Evolutionary conservation across 1,140 invertebrate genomes (phyloP), one percentile per base, ranked within the genome.

Genomic region (Hycleus cichorii): DNA sequence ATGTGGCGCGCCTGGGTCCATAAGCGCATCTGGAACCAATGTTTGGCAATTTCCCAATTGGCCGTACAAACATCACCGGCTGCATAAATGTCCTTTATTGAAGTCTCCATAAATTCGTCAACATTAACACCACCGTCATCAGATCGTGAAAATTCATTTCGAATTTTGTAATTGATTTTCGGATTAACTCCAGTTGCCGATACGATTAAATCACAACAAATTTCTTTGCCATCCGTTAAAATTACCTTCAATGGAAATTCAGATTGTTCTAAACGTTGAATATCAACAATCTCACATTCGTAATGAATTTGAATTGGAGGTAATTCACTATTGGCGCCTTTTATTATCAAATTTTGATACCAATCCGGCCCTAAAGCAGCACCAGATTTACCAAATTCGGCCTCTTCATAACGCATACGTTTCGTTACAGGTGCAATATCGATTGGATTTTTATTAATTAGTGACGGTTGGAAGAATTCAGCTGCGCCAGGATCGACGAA

Each of bases 1-100:
- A 98, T 98, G 76, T 97, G 94, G 59, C 93, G 76, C 0, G 96
- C 97, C 78, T 99, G 97, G 4, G 93, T 94, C 97, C 97, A 99
- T 2, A 99, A 73, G 47, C 94, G 80, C 88, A 98, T 94, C 77
- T 97, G 95, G 74, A 96, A 90, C 96, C 96, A 98, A 70, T 96
- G 90, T 40, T 80, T 72, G 1, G 91, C 81, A 49, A 76, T 67
- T 11, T 81, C 70, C 95, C 96, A 98, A 27, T 73, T 72, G 27
- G 88, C 85, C 60, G 81, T 81, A 68, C 93, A 97, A 6, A 93
- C 85, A 82, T 99, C 97, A 7, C 97, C 97, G 49, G 95, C 95
- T 11, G 95, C 95, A 81, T 86, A 99, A 11, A 98, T 82, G 74
- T 92, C 81, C 43, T 65, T 64, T 9, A 88, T 65, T 42, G 84